Evolutionary conservation across 2,888 invertebrate genomes (phyloP), one percentile per base, ranked within the genome.

Genomic region (Mimas tiliae): DNA sequence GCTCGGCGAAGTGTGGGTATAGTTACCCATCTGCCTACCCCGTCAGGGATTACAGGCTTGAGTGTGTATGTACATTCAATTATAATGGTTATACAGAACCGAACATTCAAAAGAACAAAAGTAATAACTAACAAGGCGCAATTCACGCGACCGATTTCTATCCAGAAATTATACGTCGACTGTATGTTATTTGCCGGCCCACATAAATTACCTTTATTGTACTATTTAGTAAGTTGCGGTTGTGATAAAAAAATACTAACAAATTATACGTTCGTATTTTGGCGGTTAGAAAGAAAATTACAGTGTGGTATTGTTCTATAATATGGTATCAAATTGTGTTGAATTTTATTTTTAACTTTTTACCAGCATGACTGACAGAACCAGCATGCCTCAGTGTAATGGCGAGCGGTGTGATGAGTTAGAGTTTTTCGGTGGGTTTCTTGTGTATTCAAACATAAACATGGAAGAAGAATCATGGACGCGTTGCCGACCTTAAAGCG

Each of bases 81-180:
- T 51, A 51, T 21, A 21, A 21, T 2, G 16, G n/a, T 34, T n/a
- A 55, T 55, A 55, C 55, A 11, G 55, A 55, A 55, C 55, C 38
- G 38, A 55, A 38, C 16, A 38, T 16, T n/a, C 16, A 38, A 9
- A 16, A 34, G 2, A 16, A 34, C 55, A 34, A 38, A 55, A n/a
- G 8, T 6, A n/a, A n/a, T 27, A 16, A 4, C 38, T 55, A 34
- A 55, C 55, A 55, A 55, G 38, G 38, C 38, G 8, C 42, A 42
- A 55, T 55, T 55, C 55, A 38, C 55, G 55, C 38, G 55, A 55
- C 55, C 38, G 38, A 55, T 55, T 55, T 55, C 55, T 38, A 34
- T 55, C 16, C 38, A 52, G 27, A 55, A 55, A 55, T 55, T 55
- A 55, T 16, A 38, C 33, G 8, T 9, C 16, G 38, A 4, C 55